Conservation (phyloP, 2,888 invertebrate genomes). For the Drosophila ustulata region DNA sequence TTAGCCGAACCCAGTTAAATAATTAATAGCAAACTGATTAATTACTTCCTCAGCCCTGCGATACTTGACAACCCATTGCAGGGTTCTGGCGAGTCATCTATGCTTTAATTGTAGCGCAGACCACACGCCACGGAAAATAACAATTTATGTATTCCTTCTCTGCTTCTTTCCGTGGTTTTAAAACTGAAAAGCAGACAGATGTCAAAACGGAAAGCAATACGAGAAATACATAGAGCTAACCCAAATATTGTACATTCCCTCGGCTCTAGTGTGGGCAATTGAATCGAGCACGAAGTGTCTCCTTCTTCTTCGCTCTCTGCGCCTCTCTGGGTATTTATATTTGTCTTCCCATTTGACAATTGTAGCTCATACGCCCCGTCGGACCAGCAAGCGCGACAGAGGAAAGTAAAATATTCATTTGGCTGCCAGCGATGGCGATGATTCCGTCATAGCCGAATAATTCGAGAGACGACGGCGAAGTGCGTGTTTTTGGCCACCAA, state of each 20-base stretch:
- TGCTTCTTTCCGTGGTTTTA: conserved; percentile 16
- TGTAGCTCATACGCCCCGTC: conserved; percentile 58
- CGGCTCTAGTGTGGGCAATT: conserved; percentile 32
- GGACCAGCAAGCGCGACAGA: conserved; percentile 26
- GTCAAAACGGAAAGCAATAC: conserved; percentile 63
- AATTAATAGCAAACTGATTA: background rate
- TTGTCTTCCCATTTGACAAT: conserved; percentile 32
- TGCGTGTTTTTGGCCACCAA: conserved; percentile 33
- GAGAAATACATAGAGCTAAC: conserved; percentile 50
- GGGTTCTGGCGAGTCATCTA: conserved; percentile 1
- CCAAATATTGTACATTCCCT: conserved; percentile 70
- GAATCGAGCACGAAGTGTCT: conserved; percentile 33
- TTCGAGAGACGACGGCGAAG: conserved; percentile 13
- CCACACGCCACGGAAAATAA: conserved; percentile 24
- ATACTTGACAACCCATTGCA: background rate
- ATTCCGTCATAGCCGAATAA: conserved; percentile 65
- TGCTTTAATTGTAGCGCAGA: conserved; percentile 23
- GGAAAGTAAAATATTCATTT: conserved; percentile 61
- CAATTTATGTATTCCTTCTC: conserved; percentile 31
- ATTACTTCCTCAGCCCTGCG: background rate
- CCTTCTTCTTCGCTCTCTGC: background rate
- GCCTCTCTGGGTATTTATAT: conserved; percentile 3
- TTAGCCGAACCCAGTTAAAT: background rate
- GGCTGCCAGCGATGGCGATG: conserved; percentile 31
- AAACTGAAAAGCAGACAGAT: conserved; percentile 44